A percentile compares a stretch with the other conserved stretches of the same genome.
These are phyloP conservation scores for Heterohyrax brucei DNA, from an alignment of 2,797 vertebrate genomes.

Conservation along the genomic window DNA sequence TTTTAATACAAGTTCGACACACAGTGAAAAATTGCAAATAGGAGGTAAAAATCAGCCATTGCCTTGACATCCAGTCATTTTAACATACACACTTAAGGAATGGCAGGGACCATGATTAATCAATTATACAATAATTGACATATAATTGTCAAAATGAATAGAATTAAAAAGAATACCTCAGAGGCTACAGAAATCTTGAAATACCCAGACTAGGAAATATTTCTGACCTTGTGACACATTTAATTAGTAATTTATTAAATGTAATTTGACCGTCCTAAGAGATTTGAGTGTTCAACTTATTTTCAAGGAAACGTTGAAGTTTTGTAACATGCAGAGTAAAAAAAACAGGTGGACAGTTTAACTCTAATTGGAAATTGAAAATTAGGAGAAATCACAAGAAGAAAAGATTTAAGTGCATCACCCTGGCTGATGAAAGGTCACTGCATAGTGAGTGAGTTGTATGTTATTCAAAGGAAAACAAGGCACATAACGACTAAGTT, in stretches of 20 bases:
- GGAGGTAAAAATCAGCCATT: constrained; percentile 7
- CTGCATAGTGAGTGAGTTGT: not conserved
- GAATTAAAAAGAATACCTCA: constrained; percentile 50
- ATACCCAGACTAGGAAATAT: constrained; percentile 49
- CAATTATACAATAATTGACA: not conserved
- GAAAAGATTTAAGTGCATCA: not conserved
- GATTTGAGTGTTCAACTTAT: constrained; percentile 17
- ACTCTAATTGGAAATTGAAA: constrained; percentile 49
- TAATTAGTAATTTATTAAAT: constrained; percentile 23
- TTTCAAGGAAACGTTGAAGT: constrained; percentile 26
- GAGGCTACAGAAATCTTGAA: constrained; percentile 28
- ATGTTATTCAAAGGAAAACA: constrained; percentile 14
- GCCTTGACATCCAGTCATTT: constrained; percentile 1
- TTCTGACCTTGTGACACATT: not conserved
- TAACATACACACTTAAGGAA: constrained; percentile 24
- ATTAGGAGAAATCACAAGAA: not conserved
- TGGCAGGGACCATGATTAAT: not conserved
- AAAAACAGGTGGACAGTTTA: not conserved
- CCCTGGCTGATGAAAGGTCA: not conserved
- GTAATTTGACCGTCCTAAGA: not conserved
- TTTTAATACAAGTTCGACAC: constrained; percentile 55
- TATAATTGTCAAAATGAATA: constrained; percentile 67
- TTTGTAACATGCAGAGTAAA: constrained; percentile 25
- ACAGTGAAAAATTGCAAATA: constrained; percentile 4
- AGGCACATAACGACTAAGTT: not conserved